phyloP scores from a whole-genome alignment of 2,888 invertebrate species.

The Orthonevra nobilis region DNA sequence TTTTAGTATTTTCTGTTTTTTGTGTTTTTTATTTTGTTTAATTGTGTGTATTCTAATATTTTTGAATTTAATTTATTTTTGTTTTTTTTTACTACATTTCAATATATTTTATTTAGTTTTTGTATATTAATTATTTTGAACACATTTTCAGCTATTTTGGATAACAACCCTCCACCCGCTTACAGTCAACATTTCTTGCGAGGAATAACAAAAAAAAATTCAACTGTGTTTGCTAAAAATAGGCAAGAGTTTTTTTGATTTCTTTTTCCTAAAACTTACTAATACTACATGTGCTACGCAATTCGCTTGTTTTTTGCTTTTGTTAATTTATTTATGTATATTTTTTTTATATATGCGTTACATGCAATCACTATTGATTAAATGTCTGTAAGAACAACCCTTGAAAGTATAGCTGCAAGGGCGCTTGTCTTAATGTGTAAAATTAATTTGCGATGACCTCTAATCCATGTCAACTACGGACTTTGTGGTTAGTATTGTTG shows the following conservation, averaged over 20 bases:
- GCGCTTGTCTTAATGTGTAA: neutral
- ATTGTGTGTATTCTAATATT: neutral
- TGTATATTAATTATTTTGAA: conserved; percentile 22
- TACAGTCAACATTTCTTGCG: conserved; percentile 40
- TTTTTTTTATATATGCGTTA: too few relatives aligned
- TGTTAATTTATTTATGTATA: too few relatives aligned
- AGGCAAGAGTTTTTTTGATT: conserved; percentile 52
- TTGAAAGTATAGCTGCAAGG: neutral
- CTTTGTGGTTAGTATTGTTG: conserved; percentile 46
- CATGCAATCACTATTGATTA: conserved; percentile 56
- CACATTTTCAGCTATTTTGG: conserved; percentile 57
- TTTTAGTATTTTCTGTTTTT: neutral
- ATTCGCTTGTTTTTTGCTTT: conserved; percentile 2
- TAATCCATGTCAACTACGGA: conserved; percentile 30
- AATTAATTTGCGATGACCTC: conserved; percentile 50
- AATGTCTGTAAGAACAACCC: conserved; percentile 56
- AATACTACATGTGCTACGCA: neutral
- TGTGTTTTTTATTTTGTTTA: neutral
- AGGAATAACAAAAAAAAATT: conserved; percentile 35
- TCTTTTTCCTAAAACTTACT: conserved; percentile 6
- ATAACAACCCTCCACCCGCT: conserved; percentile 26
- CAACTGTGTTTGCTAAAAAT: conserved; percentile 42
- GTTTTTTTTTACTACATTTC: conserved; percentile 1
- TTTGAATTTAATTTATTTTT: neutral
- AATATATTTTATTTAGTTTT: conserved; percentile 1